Percentiles rank a stretch among this genome's conserved stretches.
These are phyloP conservation scores for Drosophila athabasca DNA, from an alignment of 1,140 invertebrate genomes.

Conservation along the genomic window DNA sequence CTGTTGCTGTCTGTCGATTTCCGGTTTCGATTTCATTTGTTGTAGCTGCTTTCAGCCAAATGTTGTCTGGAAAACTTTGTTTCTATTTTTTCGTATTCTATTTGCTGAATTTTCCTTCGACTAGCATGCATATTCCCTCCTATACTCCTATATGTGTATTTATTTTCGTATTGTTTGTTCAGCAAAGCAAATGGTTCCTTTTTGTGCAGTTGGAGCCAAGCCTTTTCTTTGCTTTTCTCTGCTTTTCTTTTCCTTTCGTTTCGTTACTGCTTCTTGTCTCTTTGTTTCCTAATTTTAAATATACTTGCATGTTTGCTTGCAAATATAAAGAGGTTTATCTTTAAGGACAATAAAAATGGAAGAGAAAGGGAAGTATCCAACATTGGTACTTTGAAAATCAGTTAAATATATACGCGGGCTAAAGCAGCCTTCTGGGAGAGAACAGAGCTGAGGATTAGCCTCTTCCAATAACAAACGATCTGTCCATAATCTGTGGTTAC, in stretches of 20 bases:
- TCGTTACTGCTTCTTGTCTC: constrained; percentile 3
- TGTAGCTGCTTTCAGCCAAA: constrained; percentile 20
- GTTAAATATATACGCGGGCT: too few relatives aligned
- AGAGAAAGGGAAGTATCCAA: too few relatives aligned
- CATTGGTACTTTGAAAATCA: too few relatives aligned
- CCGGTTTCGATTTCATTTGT: constrained; percentile 68
- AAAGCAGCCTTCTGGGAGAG: too few relatives aligned
- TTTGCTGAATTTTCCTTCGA: constrained; percentile 1
- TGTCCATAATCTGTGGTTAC: not conserved
- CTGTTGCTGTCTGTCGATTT: constrained; percentile 45
- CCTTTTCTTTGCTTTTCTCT: too few relatives aligned
- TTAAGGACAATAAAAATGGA: too few relatives aligned
- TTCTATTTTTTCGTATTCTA: constrained; percentile 4
- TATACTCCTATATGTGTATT: constrained; percentile 9
- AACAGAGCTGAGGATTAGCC: too few relatives aligned
- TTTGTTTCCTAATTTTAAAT: constrained; percentile 7
- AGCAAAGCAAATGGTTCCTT: constrained; percentile 31
- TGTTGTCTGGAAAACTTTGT: constrained; percentile 36
- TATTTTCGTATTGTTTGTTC: constrained; percentile 42
- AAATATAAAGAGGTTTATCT: too few relatives aligned
- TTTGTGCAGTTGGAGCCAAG: constrained; percentile 14
- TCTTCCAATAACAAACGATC: too few relatives aligned
- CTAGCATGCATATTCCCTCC: not conserved
- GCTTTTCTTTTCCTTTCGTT: too few relatives aligned
- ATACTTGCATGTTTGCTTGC: constrained; percentile 8